Conservation (phyloP, 1,140 invertebrate genomes). For the Drosophila quadrilineata region DNA sequence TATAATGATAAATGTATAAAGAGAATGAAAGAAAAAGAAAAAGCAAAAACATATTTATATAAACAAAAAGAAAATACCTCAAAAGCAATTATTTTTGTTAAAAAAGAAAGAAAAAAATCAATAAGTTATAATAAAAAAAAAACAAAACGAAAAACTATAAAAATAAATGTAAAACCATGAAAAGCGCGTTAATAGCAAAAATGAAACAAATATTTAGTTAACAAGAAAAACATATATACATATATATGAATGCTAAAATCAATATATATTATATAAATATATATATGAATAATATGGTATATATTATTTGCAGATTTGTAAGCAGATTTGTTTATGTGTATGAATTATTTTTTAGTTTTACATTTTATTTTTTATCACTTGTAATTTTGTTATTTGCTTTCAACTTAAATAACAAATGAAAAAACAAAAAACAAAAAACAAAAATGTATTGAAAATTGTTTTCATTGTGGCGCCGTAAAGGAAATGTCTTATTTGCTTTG, state of each 20-base stretch:
- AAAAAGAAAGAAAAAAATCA: slow-evolving; percentile 50
- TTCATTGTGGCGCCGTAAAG: slow-evolving; percentile 45
- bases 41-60: slow-evolving; percentile 67
- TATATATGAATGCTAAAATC: background rate
- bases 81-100: slow-evolving; percentile 81
- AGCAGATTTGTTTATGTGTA: slow-evolving; percentile 36
- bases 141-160: slow-evolving; percentile 35
- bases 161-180: slow-evolving; percentile 52
- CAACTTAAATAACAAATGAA: slow-evolving; percentile 9
- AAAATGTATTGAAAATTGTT: slow-evolving; percentile 45
- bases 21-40: slow-evolving; percentile 63
- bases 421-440: slow-evolving; percentile 31
- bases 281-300: slow-evolving; percentile 42
- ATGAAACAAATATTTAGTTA: slow-evolving; percentile 51
- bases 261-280: slow-evolving; percentile 26
- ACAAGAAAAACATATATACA: slow-evolving; percentile 21
- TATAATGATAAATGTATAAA: slow-evolving; percentile 69
- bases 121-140: slow-evolving; percentile 52
- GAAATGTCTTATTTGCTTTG: slow-evolving; percentile 53
- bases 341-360: slow-evolving; percentile 17
- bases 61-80: slow-evolving; percentile 79
- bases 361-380: slow-evolving; percentile 34
- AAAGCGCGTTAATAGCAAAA: slow-evolving; percentile 39
- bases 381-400: slow-evolving; percentile 46
- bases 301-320: slow-evolving; percentile 54